Evolutionary conservation across 92 coral and sea anemone genomes (phyloP), one percentile per base, ranked within the genome.

Genomic region (Epizoanthus rinbou): DNA sequence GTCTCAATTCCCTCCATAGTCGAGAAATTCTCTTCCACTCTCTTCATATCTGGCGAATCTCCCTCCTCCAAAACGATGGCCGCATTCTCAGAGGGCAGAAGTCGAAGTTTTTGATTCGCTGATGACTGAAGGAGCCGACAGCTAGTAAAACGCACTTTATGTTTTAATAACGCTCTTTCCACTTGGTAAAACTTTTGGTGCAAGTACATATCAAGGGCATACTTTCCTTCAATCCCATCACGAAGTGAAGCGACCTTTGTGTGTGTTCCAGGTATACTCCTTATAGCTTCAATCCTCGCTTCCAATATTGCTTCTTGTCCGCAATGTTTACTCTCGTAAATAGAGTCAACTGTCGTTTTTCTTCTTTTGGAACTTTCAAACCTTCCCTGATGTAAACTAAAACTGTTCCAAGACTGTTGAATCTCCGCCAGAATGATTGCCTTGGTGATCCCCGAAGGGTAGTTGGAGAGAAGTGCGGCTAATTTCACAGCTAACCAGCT

Each of bases 391-490:
- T 84, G 69, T 54, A 91, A 91, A 70, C 90, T 92, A 43, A 88
- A 87, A 54, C 85, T 95, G 66, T 78, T 85, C 99, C 98, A 96
- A 4, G 99, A 91, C 66, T 92, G 91, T 64, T 96, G 96, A 23
- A 96, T 89, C 73, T 96, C 99, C 8, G 98, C 94, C 15, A 96
- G 87, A 79, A 96, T 93, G 53, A 96, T 96, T 22, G 99, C 95
- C 76, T 89, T 96, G 8, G 98, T 96, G 1, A 94, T 87, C 74
- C 99, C 99, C 0, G 98, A 90, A 1, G 99, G 99, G 60, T 94
- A 96, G 60, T 90, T 91, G 8, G 99, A 86, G 28, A 96, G 86
- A 39, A 96, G 89, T 16, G 94, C 83, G 4, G 84, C 83, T 13
- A 96, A 86, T 70, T 91, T 93, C 25, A 89, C 81, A 59, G 89